These are phyloP conservation scores for Enteromius argenteus DNA, from an alignment of 2,797 vertebrate genomes.

Conservation along the genomic window DNA sequence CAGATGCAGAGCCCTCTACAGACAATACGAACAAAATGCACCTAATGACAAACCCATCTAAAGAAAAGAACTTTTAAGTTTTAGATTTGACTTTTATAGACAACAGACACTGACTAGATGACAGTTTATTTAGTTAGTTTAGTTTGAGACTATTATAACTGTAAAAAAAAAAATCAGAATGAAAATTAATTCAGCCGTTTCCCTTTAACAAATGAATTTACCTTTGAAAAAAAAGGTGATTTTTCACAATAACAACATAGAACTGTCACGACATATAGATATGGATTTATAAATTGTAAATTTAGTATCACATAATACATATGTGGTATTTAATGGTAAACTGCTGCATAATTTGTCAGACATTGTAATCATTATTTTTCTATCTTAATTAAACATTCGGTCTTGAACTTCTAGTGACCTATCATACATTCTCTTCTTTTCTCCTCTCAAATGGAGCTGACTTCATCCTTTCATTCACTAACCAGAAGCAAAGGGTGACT, in stretches of 20 bases:
- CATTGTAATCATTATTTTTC: not conserved
- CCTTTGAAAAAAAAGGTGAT: not conserved
- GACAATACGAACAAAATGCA: not conserved
- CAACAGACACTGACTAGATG: not conserved
- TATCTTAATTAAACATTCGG: not conserved
- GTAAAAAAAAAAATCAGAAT: too few species aligned
- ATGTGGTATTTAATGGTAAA: not conserved
- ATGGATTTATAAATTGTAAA: not conserved
- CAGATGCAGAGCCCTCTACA: conserved; percentile 19
- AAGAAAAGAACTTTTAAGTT: not conserved
- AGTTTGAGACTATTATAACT: too few species aligned
- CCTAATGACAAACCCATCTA: not conserved
- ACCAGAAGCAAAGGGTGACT: not conserved
- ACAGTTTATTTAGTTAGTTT: too few species aligned
- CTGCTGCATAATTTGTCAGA: not conserved
- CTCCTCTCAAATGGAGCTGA: not conserved
- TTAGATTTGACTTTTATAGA: not conserved
- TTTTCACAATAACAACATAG: not conserved
- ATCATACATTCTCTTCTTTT: not conserved
- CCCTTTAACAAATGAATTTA: not conserved
- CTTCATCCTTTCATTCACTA: not conserved
- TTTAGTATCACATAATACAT: too few species aligned
- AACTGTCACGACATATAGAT: not conserved
- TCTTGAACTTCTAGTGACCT: not conserved
- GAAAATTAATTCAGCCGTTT: too few species aligned